Percentiles rank a stretch among this genome's conserved stretches.
Evolutionary conservation across 1,140 invertebrate genomes (phyloP).

Genomic region (Conus betulinus): DNA sequence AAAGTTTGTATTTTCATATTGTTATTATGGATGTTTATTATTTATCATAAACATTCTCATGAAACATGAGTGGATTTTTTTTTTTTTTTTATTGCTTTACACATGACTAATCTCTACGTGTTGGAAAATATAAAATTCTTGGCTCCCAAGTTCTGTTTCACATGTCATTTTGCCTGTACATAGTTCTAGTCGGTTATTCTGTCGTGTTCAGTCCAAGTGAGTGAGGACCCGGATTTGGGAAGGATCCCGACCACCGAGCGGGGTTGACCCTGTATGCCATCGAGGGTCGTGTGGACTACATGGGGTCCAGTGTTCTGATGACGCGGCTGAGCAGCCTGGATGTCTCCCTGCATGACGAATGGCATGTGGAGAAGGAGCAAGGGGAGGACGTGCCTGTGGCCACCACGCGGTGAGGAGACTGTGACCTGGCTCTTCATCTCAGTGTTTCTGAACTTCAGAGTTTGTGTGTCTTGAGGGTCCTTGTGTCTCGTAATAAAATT

Average conservation of each 20-base stretch:
- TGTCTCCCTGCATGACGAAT: slow-evolving; percentile 77
- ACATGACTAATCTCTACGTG: too few relatives aligned
- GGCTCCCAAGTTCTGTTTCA: too few relatives aligned
- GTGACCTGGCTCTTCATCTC: neutral
- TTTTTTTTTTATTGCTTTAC: too few relatives aligned
- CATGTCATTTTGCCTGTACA: too few relatives aligned
- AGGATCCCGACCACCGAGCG: slow-evolving; percentile 91
- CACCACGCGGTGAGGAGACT: slow-evolving; percentile 63
- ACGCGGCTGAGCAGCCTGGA: slow-evolving; percentile 88
- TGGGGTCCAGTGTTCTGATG: slow-evolving; percentile 95
- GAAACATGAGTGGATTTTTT: too few relatives aligned
- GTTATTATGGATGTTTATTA: too few relatives aligned
- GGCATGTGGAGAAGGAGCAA: slow-evolving; percentile 65
- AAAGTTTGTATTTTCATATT: too few relatives aligned
- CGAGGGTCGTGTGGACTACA: slow-evolving; percentile 94
- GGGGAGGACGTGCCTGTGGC: slow-evolving; percentile 67
- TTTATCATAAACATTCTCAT: too few relatives aligned
- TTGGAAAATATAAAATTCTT: too few relatives aligned
- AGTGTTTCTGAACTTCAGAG: neutral
- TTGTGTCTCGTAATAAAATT: too few relatives aligned
- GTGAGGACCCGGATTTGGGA: slow-evolving; percentile 86
- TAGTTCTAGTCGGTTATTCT: neutral
- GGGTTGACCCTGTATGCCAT: slow-evolving; percentile 90
- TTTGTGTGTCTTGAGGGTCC: neutral
- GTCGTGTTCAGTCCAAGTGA: slow-evolving; percentile 84